phyloP scores from a whole-genome alignment of 64 coral and sea anemone genomes.

The Exaiptasia diaphana region DNA sequence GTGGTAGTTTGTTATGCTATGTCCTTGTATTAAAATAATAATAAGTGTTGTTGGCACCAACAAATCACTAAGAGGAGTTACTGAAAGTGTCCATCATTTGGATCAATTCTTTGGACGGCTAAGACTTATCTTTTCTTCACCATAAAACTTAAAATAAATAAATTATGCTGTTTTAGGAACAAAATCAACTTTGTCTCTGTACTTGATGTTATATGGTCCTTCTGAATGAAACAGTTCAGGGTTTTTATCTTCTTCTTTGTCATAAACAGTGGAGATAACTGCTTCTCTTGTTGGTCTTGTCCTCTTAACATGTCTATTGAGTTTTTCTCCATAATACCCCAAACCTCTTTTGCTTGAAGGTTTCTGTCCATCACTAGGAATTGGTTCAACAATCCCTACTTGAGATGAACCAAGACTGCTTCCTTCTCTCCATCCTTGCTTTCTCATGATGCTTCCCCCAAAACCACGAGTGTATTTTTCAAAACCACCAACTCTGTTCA shows the following conservation, averaged over 20 bases:
- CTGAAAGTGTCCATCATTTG: no score
- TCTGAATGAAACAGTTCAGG: conserved; percentile 46
- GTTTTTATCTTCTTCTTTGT: conserved; percentile 66
- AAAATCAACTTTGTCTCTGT: conserved; percentile 76
- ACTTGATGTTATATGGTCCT: conserved; percentile 74
- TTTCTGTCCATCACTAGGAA: conserved; percentile 77
- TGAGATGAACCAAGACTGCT: conserved; percentile 65
- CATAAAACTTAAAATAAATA: no score
- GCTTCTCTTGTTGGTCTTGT: conserved; percentile 73
- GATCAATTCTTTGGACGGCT: no score
- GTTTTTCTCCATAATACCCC: conserved; percentile 95
- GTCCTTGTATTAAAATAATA: no score
- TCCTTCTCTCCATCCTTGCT: conserved; percentile 80
- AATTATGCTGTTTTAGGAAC: conserved; percentile 32
- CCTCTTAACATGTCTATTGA: conserved; percentile 72
- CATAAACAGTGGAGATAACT: conserved; percentile 90
- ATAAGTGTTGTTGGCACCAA: no score
- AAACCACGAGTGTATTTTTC: conserved; percentile 86
- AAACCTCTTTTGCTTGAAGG: conserved; percentile 83
- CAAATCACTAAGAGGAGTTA: no score
- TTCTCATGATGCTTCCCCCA: conserved; percentile 78
- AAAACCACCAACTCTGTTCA: conserved; percentile 84
- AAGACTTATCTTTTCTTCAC: no score
- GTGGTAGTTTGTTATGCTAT: no score
- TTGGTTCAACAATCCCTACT: conserved; percentile 71